Evolutionary conservation across 1,140 invertebrate species (phyloP).

Genomic region (Lucilia cuprina): DNA sequence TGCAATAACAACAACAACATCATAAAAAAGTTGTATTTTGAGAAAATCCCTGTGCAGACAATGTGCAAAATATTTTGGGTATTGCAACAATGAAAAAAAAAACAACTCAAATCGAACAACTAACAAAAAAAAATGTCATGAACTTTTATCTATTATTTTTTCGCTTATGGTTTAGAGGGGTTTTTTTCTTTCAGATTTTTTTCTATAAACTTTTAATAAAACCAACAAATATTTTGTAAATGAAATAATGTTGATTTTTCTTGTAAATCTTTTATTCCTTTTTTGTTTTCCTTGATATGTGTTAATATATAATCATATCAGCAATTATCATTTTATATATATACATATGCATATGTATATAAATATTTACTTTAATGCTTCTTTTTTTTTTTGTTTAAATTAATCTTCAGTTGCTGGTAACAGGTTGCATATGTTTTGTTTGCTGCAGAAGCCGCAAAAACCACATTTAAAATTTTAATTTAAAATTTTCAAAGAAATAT

Average conservation of each 20-base stretch:
- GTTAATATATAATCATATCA: background rate
- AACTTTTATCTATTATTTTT: background rate
- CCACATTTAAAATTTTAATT: background rate
- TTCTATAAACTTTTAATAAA: background rate
- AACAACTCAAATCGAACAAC: background rate
- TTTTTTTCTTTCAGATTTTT: background rate
- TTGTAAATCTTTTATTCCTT: background rate
- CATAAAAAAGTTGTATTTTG: no score
- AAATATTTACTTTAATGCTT: no score
- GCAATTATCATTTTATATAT: background rate
- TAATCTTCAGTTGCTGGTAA: background rate
- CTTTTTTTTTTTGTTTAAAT: background rate
- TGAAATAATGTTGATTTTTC: background rate
- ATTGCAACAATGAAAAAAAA: background rate
- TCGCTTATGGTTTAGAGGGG: background rate
- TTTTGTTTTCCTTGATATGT: background rate
- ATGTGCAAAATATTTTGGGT: slow-evolving; percentile 20
- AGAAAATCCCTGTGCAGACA: background rate
- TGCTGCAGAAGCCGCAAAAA: background rate
- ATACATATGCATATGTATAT: no score
- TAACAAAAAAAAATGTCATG: background rate
- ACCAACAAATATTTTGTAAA: background rate
- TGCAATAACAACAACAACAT: no score
- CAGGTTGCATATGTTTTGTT: background rate
- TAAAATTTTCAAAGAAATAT: background rate